Percentiles rank a stretch among this genome's conserved stretches.
phyloP scores from a whole-genome alignment of 2,888 invertebrate genomes.

The Volucella bombylans region DNA sequence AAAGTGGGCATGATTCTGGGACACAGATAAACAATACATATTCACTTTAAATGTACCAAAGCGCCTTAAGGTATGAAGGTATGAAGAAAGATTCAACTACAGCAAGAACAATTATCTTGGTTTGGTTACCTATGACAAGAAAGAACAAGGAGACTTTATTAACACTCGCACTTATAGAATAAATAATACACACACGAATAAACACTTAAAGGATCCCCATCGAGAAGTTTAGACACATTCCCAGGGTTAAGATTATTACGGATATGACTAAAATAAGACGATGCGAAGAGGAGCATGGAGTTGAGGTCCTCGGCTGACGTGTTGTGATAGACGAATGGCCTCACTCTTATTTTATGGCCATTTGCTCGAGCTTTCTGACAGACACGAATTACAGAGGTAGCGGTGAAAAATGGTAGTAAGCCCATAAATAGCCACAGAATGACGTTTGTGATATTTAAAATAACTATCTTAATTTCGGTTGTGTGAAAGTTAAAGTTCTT shows the following conservation, averaged over 20 bases:
- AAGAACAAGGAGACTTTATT: slow-evolving; percentile 49
- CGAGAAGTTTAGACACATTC: slow-evolving; percentile 85
- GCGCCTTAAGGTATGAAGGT: no score
- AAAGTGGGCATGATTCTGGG: no score
- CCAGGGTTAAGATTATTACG: slow-evolving; percentile 86
- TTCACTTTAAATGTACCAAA: no score
- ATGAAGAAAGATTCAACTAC: no score
- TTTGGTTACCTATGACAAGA: no score
- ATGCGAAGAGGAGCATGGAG: slow-evolving; percentile 89
- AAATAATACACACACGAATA: no score
- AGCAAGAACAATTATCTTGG: no score
- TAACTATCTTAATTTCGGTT: no score
- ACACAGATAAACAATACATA: no score
- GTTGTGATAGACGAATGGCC: slow-evolving; percentile 91
- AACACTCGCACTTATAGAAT: slow-evolving; percentile 34
- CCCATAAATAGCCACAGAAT: no score
- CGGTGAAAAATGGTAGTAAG: slow-evolving; percentile 85
- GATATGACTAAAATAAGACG: slow-evolving; percentile 86
- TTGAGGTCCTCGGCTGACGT: slow-evolving; percentile 89
- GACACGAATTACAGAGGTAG: slow-evolving; percentile 88
- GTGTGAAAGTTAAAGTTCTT: no score
- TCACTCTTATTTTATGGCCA: slow-evolving; percentile 90
- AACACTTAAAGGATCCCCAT: slow-evolving; percentile 77
- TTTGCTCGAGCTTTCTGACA: slow-evolving; percentile 88
- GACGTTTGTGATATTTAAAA: no score